Evolutionary conservation across 2,888 invertebrate species (phyloP).

Genomic region (Brenthis daphne): DNA sequence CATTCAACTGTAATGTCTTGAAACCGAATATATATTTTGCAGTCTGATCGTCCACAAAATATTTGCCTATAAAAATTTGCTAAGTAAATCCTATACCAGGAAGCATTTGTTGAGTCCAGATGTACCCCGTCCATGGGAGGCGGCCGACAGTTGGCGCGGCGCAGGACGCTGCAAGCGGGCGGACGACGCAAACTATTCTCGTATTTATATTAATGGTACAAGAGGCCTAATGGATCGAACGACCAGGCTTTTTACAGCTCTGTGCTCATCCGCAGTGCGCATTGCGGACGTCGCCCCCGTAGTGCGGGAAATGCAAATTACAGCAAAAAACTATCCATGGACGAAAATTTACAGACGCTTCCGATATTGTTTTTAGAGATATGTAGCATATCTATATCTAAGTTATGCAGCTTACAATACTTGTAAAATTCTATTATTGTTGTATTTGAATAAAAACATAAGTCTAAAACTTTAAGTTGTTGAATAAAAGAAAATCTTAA

Average conservation of each 20-base stretch:
- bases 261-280: conserved; percentile 28
- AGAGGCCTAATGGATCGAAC: conserved; percentile 21
- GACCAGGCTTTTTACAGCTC: conserved; percentile 7
- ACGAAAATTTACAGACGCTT: background rate
- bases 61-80: no score
- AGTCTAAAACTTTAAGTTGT: no score
- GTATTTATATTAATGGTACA: conserved; percentile 24
- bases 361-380: background rate
- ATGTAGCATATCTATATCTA: background rate
- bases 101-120: background rate
- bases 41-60: no score
- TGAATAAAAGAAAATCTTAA: no score
- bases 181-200: conserved; percentile 20
- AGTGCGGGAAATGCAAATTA: conserved; percentile 30
- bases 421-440: no score
- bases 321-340: conserved; percentile 11
- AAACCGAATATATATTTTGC: no score
- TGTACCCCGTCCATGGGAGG: background rate
- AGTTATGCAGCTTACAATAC: background rate
- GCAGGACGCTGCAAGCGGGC: background rate
- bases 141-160: conserved; percentile 16
- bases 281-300: conserved; percentile 35
- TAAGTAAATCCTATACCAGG: background rate
- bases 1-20: no score
- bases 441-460: no score